Evolutionary conservation across 2,888 invertebrate genomes (phyloP).

Genomic region (Steinernema carpocapsae): DNA sequence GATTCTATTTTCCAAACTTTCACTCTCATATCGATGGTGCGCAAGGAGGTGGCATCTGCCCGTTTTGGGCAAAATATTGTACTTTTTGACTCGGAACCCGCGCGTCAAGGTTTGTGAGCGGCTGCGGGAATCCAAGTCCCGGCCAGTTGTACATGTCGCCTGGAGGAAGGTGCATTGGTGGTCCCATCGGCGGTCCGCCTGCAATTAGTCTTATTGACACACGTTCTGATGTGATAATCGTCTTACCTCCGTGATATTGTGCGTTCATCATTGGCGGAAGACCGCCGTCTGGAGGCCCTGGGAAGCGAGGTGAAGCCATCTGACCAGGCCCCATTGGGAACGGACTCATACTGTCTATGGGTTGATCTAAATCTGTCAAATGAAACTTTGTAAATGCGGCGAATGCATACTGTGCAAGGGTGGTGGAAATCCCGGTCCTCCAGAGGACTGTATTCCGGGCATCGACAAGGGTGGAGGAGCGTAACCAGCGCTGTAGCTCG

Average conservation of each 20-base stretch:
- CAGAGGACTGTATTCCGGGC: constrained; percentile 2
- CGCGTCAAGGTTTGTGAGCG: constrained; percentile 78
- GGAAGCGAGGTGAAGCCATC: constrained; percentile 9
- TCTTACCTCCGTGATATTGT: constrained; percentile 5
- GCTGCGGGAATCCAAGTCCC: constrained; percentile 75
- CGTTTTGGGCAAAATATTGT: constrained; percentile 76
- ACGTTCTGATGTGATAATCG: neutral
- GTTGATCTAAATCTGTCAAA: constrained; percentile 2
- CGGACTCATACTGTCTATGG: neutral
- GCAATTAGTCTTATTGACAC: neutral
- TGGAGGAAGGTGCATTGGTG: constrained; percentile 2
- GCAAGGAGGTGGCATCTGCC: constrained; percentile 26
- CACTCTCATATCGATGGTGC: neutral
- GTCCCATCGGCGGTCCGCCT: neutral
- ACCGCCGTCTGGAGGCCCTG: constrained; percentile 8
- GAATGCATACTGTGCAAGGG: neutral
- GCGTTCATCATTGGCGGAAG: constrained; percentile 25
- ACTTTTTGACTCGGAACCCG: constrained; percentile 78
- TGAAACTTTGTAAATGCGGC: neutral
- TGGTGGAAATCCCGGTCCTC: constrained; percentile 20
- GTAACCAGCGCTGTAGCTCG: constrained; percentile 28
- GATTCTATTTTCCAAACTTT: neutral
- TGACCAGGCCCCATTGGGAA: constrained; percentile 1
- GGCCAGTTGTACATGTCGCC: constrained; percentile 35
- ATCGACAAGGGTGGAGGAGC: constrained; percentile 2